phyloP scores from a whole-genome alignment of 2,113 vertebrate genomes.

The Podarcis raffonei region DNA sequence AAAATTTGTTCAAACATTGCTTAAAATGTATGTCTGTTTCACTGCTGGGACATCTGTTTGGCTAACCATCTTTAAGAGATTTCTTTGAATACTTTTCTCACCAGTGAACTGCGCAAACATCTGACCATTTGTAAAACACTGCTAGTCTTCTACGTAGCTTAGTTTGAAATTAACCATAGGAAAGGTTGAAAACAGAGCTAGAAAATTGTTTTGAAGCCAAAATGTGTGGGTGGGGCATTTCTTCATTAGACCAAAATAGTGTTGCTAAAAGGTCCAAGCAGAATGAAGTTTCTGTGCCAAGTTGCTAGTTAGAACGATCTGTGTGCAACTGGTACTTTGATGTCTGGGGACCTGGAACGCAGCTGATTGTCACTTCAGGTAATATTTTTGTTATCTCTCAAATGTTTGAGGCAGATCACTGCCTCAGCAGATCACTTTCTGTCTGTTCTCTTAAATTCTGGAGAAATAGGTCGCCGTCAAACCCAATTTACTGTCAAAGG shows the following conservation, averaged over 20 bases:
- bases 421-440: not conserved
- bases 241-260: not conserved
- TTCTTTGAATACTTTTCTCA: not conserved
- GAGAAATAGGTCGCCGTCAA: not conserved
- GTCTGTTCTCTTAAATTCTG: not conserved
- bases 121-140: not conserved
- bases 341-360: slow-evolving; percentile 1
- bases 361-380: slow-evolving; percentile 1
- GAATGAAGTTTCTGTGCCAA: not conserved
- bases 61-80: not conserved
- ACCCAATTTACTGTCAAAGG: not conserved
- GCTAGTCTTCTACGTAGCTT: not conserved
- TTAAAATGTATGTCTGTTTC: not conserved
- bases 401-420: not conserved
- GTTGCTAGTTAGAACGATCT: not conserved
- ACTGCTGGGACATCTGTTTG: not conserved
- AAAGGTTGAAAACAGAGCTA: too few species aligned
- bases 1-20: not conserved
- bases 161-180: too few species aligned
- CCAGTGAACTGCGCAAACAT: not conserved
- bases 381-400: not conserved
- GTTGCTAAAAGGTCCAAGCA: too few species aligned
- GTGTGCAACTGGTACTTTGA: slow-evolving; percentile 13
- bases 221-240: not conserved
- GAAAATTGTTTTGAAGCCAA: not conserved